Evolutionary conservation across 2,113 vertebrate species (phyloP).

Genomic region (Ivindomyrus marchei): DNA sequence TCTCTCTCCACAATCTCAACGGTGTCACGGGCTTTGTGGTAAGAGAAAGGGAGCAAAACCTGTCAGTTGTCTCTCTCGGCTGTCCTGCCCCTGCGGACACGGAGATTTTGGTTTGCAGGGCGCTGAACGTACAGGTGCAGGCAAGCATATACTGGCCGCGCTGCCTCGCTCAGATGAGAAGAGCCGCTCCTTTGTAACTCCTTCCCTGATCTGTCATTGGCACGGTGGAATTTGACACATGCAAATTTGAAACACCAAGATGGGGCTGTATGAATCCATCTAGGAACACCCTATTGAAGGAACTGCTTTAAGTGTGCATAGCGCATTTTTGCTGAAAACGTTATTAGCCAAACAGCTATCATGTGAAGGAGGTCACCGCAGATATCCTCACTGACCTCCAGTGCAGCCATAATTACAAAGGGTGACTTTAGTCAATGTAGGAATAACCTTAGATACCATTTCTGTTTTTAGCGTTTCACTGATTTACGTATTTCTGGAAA

Average conservation of each 20-base stretch:
- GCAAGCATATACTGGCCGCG: background rate
- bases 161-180: background rate
- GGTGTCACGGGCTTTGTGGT: slow-evolving; percentile 6
- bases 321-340: background rate
- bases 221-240: background rate
- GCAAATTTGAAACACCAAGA: background rate
- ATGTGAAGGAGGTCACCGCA: background rate
- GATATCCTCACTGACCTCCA: background rate
- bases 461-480: background rate
- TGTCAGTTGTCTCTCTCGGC: background rate
- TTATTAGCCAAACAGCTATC: background rate
- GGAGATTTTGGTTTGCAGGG: background rate
- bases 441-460: background rate
- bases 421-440: background rate
- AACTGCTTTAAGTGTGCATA: background rate
- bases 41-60: background rate
- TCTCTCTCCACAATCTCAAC: background rate
- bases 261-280: background rate
- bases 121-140: background rate
- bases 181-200: background rate
- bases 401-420: background rate
- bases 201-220: background rate
- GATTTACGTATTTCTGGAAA: background rate
- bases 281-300: background rate
- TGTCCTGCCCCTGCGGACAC: background rate